Evolutionary conservation across 2,113 vertebrate species (phyloP), one percentile per base, ranked within the genome.

Genomic region (Syngnathus floridae): DNA sequence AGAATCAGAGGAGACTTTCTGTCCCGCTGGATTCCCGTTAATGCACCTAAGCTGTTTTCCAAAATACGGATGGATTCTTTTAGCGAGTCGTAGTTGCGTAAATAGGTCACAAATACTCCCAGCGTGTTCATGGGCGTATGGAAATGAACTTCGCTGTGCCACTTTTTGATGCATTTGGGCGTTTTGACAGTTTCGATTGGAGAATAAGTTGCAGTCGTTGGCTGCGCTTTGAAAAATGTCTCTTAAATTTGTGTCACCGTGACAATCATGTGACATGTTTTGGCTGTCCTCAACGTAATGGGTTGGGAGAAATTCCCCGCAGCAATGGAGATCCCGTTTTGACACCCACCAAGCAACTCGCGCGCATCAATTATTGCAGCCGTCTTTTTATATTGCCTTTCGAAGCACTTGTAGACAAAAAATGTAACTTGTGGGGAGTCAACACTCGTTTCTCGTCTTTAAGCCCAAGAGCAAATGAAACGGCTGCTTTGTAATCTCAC

Each of bases 401-500:
- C 62, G 3, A n/a, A 51, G 6, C 48, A 51, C 7, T 51, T 8
- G 13, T 7, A 9, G 48, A 51, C 19, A 21, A 40, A 38, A 16
- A 37, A 58, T 64, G 58, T 61, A 8, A 51, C 43, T 22, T 67
- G 26, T 36, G n/a, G 69, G 22, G 66, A 41, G n/a, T 37, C 26
- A 12, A n/a, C 26, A 5, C 36, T 60, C 55, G 4, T 51, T 26
- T 61, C 9, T 31, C 26, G 37, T 16, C 6, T n/a, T 40, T 60
- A 71, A 49, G 1, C 64, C 70, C 37, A 64, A 55, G 38, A 59
- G 46, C 19, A 46, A 52, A 45, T 22, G 12, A 31, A 45, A 11
- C 65, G 5, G 5, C 62, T 46, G 63, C 59, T 75, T 77, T 72
- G 69, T 71, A 70, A 81, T 73, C 74, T 68, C 8, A 59, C 62